Percentiles rank a stretch among this genome's conserved stretches.
Evolutionary conservation across 2,888 invertebrate genomes (phyloP).

Genomic region (Drosophila koepferae): DNA sequence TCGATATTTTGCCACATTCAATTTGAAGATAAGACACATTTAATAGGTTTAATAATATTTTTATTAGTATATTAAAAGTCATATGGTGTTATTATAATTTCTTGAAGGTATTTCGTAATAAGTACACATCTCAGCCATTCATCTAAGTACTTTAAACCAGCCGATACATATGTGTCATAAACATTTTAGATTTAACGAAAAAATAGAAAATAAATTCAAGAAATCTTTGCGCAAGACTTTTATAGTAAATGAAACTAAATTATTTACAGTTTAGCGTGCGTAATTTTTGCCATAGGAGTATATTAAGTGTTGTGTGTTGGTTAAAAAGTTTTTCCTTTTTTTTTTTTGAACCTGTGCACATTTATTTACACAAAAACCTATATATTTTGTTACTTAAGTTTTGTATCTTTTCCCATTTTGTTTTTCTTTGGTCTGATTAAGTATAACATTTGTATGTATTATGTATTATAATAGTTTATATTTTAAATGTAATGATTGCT

Average conservation of each 20-base stretch:
- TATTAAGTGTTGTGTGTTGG: conserved; percentile 34
- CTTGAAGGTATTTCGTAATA: conserved; percentile 76
- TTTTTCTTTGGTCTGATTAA: conserved; percentile 41
- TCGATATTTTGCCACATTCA: conserved; percentile 7
- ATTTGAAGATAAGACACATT: not conserved
- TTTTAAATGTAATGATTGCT: conserved; percentile 77
- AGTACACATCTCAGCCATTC: conserved; percentile 66
- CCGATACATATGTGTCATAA: conserved; percentile 51
- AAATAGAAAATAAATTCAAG: conserved; percentile 47
- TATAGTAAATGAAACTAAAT: conserved; percentile 63
- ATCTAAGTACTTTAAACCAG: conserved; percentile 29
- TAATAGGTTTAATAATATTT: conserved; percentile 75
- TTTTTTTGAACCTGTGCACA: conserved; percentile 24
- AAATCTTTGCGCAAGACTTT: conserved; percentile 25
- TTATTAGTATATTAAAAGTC: conserved; percentile 78
- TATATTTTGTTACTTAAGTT: conserved; percentile 18
- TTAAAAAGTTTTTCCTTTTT: conserved; percentile 29
- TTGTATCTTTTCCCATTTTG: conserved; percentile 13
- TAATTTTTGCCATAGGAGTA: conserved; percentile 44
- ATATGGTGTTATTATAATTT: conserved; percentile 77
- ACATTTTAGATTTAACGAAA: conserved; percentile 56
- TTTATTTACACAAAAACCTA: conserved; percentile 45
- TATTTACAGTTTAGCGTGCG: conserved; percentile 70
- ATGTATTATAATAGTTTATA: conserved; percentile 40
- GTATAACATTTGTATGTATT: conserved; percentile 34